phyloP scores from a whole-genome alignment of 2,113 vertebrate genomes.

The Theropithecus gelada region DNA sequence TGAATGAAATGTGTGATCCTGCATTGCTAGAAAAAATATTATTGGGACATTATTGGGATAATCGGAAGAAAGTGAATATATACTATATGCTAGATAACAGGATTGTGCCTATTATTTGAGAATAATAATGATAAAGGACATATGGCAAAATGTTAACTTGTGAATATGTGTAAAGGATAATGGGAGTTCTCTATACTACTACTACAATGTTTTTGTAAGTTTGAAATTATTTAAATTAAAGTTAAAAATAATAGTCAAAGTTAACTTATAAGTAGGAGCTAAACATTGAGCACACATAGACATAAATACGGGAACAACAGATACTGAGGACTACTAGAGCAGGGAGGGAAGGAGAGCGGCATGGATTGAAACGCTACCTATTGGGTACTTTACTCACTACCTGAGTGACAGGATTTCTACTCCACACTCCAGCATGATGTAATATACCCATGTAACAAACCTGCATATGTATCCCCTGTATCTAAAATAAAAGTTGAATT shows the following conservation, averaged over 20 bases:
- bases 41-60: neutral
- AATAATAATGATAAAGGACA: neutral
- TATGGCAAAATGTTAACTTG: neutral
- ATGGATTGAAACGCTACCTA: no score
- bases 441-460: no score
- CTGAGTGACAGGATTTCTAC: no score
- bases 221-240: conserved; percentile 16
- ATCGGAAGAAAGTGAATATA: neutral
- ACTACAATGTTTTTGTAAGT: neutral
- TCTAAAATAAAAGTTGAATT: no score
- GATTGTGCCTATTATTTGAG: neutral
- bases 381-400: no score
- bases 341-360: no score
- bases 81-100: neutral
- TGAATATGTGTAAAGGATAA: neutral
- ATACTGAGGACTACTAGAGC: no score
- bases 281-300: no score
- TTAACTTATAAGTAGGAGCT: no score
- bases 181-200: neutral
- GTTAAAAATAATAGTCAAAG: neutral
- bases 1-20: neutral
- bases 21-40: neutral
- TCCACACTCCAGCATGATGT: no score
- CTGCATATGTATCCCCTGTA: no score
- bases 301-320: no score